A percentile compares a stretch with the other conserved stretches of the same genome.
These are phyloP conservation scores for Vireo altiloquus DNA, from an alignment of 2,113 vertebrate genomes.

Conservation along the genomic window DNA sequence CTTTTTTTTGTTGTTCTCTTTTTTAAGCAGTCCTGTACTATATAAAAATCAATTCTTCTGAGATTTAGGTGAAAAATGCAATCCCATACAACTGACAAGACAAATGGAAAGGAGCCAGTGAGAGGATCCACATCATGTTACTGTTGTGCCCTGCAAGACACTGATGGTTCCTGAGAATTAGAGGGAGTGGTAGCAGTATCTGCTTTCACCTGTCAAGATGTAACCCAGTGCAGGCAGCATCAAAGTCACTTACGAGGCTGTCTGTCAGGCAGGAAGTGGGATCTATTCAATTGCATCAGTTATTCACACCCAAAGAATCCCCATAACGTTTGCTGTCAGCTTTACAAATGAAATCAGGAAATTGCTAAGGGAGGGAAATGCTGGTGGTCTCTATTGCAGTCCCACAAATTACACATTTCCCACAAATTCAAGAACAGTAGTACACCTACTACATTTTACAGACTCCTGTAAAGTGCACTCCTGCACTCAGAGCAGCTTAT, in stretches of 20 bases:
- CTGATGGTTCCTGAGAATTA: not conserved
- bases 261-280: constrained; percentile 11
- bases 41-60: not conserved
- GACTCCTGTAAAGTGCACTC: too few relatives aligned
- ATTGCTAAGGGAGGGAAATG: not conserved
- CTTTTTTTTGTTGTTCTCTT: not conserved
- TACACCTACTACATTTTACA: not conserved
- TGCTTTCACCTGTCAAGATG: not conserved
- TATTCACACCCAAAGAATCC: not conserved
- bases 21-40: not conserved
- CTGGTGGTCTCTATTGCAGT: not conserved
- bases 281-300: not conserved
- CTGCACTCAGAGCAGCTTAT: not conserved
- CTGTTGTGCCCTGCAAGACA: not conserved
- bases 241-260: not conserved
- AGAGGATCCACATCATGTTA: not conserved
- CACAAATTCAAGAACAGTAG: not conserved
- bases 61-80: not conserved
- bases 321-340: not conserved
- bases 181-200: not conserved
- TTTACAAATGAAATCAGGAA: not conserved
- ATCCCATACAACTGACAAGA: not conserved
- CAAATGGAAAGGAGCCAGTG: not conserved
- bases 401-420: not conserved
- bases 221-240: not conserved